A percentile compares a stretch with the other conserved stretches of the same genome.
phyloP scores from a whole-genome alignment of 2,888 invertebrate genomes.

The Zhengitettix transpicula region DNA sequence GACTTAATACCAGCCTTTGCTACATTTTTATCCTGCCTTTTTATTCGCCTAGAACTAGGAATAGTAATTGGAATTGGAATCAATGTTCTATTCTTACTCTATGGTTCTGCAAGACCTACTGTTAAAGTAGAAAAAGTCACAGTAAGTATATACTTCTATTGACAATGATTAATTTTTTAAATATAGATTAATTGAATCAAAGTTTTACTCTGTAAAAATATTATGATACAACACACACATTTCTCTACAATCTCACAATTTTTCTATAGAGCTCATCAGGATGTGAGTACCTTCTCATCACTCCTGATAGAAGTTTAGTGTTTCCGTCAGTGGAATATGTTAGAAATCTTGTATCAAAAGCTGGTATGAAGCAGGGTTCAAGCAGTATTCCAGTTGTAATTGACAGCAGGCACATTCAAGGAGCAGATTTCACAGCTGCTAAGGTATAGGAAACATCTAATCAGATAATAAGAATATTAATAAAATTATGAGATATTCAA shows the following conservation, averaged over 20 bases:
- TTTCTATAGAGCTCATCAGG: conserved; percentile 30
- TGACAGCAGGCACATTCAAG: conserved; percentile 43
- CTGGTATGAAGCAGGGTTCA: conserved; percentile 39
- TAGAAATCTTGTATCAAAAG: conserved; percentile 51
- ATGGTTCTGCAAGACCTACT: conserved; percentile 44
- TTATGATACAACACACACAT: no score
- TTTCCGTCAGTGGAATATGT: conserved; percentile 51
- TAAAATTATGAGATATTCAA: not conserved
- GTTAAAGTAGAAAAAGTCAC: conserved; percentile 36
- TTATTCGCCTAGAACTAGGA: conserved; percentile 46
- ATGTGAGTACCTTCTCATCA: conserved; percentile 37
- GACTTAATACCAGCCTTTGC: conserved; percentile 46
- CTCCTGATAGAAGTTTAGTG: conserved; percentile 42
- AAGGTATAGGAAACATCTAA: conserved; percentile 27
- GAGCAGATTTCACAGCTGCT: conserved; percentile 48
- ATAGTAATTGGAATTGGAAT: conserved; percentile 46
- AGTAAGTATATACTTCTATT: conserved; percentile 25
- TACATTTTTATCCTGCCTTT: conserved; percentile 46
- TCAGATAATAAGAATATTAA: not conserved
- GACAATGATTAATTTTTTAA: no score
- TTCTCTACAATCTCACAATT: not conserved
- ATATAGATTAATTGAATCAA: no score
- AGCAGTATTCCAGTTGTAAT: conserved; percentile 39
- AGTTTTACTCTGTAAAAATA: no score
- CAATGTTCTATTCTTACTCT: conserved; percentile 41